Evolutionary conservation across 1,140 invertebrate genomes (phyloP).

Genomic region (Saccostrea glomerata): DNA sequence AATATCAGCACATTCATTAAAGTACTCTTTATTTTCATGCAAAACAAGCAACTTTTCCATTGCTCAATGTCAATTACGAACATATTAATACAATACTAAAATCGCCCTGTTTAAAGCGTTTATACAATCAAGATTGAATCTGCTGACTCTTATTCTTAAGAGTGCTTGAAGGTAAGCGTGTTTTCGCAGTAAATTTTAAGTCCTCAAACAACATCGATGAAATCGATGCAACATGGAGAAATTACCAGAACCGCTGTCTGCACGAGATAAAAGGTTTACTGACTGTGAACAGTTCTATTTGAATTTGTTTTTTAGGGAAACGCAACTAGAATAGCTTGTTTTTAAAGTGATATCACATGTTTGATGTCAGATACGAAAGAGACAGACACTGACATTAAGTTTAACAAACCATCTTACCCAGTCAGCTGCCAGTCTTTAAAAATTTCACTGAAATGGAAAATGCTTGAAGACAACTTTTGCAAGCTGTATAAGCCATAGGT

Average conservation of each 20-base stretch:
- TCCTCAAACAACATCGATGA: background rate
- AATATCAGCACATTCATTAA: slow-evolving; percentile 67
- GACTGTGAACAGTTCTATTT: background rate
- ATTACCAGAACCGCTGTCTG: slow-evolving; percentile 50
- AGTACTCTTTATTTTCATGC: slow-evolving; percentile 65
- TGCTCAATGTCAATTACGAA: background rate
- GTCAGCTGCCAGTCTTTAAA: too few species aligned
- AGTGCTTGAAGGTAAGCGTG: background rate
- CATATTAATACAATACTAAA: background rate
- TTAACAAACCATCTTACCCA: too few species aligned
- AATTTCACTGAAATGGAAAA: too few species aligned
- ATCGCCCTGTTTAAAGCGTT: background rate
- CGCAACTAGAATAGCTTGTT: too few species aligned
- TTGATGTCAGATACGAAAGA: too few species aligned
- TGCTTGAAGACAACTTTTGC: too few species aligned
- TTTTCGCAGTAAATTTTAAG: background rate
- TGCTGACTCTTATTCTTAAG: background rate
- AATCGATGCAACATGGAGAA: background rate
- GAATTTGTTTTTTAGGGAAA: too few species aligned
- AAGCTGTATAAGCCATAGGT: too few species aligned
- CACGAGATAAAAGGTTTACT: slow-evolving; percentile 54
- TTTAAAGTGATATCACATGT: too few species aligned
- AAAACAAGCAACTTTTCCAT: slow-evolving; percentile 55
- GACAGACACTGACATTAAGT: too few species aligned
- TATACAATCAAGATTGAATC: background rate